Evolutionary conservation across 1,140 invertebrate species (phyloP).

Genomic region (Scaptomyza hsui): DNA sequence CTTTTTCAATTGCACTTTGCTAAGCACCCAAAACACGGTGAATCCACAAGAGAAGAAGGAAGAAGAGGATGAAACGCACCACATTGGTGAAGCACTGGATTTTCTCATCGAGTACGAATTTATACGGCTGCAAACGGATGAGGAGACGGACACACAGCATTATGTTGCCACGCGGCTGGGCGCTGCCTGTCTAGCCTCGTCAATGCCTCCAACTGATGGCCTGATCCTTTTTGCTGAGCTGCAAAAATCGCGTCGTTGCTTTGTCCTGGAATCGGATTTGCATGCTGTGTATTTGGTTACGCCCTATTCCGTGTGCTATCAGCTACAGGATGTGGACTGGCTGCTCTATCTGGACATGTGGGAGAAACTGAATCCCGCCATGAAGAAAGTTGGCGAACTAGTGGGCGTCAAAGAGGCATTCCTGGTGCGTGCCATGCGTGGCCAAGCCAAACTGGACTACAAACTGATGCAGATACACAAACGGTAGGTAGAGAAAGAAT

Average conservation of each 20-base stretch:
- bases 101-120: slow-evolving; percentile 87
- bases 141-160: slow-evolving; percentile 84
- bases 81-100: slow-evolving; percentile 77
- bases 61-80: slow-evolving; percentile 22
- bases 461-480: slow-evolving; percentile 85
- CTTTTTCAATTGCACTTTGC: slow-evolving; percentile 93
- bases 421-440: slow-evolving; percentile 91
- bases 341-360: slow-evolving; percentile 93
- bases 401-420: slow-evolving; percentile 96
- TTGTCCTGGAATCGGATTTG: slow-evolving; percentile 97
- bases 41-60: slow-evolving; percentile 28
- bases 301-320: slow-evolving; percentile 91
- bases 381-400: slow-evolving; percentile 94
- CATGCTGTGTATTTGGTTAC: slow-evolving; percentile 98
- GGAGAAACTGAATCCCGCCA: slow-evolving; percentile 91
- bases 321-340: slow-evolving; percentile 94
- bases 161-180: slow-evolving; percentile 94
- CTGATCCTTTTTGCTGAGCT: slow-evolving; percentile 94
- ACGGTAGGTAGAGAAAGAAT: slow-evolving; percentile 74
- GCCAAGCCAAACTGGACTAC: slow-evolving; percentile 86
- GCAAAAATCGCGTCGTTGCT: slow-evolving; percentile 94
- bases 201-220: slow-evolving; percentile 96
- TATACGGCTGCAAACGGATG: slow-evolving; percentile 85
- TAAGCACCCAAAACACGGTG: slow-evolving; percentile 71
- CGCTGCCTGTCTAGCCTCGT: slow-evolving; percentile 95